Evolutionary conservation across 2,888 invertebrate genomes (phyloP), one percentile per base, ranked within the genome.

Genomic region (Gnatocerus cornutus): DNA sequence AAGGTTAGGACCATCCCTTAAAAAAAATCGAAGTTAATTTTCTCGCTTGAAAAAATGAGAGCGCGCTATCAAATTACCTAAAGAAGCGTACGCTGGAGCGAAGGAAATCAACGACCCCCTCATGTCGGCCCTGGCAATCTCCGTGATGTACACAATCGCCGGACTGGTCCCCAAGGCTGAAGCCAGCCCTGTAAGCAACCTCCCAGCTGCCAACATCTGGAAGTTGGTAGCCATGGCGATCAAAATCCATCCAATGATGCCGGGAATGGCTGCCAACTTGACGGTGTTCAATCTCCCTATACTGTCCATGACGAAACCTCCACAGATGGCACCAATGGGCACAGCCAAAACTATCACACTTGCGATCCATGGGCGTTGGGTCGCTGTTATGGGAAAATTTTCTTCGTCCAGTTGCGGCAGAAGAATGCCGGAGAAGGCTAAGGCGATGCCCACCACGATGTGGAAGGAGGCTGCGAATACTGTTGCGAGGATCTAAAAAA

Each of bases 111-210:
- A 81, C 7, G 89, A 88, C n/a, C 89, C 89, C 68, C 90, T 80
- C 69, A 89, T 82, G 76, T 89, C 89, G 1, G 89, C 88, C 46
- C 88, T 82, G 0, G 89, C 88, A 0, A 89, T 87, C 82, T 90
- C 89, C 5, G 89, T 89, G 63, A 89, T 88, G 80, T 90, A 90
- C 16, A 89, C 89, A 45, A 89, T 87, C 0, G 89, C 89, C 9
- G 90, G 89, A 73, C 89, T 88, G 0, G 88, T 87, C 9, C 88
- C 88, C 80, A 89, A 83, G 1, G 89, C 89, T 74, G 88, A 86
- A 0, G 88, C 87, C 30, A 89, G 75, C 9, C 89, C 90, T 0
- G 88, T 86, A 16, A 90, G 78, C 30, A 89, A 79, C 69, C 89
- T 80, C 0, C 89, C 89, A 0, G 84, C 73, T 16, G 89, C 80